A percentile compares a stretch with the other conserved stretches of the same genome.
Evolutionary conservation across 2,888 invertebrate species (phyloP).

Genomic region (Drosophila anceps): DNA sequence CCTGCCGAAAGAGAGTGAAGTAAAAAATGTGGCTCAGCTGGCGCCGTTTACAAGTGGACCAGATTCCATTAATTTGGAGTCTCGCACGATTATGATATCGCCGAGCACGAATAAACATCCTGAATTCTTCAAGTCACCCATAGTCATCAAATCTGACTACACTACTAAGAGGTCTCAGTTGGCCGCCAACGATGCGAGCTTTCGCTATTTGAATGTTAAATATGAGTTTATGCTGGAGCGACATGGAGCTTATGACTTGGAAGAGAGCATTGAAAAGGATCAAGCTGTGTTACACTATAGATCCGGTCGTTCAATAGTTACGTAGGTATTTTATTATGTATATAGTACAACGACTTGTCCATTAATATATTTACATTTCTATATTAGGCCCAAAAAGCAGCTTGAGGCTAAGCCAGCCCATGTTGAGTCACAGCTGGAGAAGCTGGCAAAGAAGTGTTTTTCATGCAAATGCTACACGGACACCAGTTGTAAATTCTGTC

Average conservation of each 20-base stretch:
- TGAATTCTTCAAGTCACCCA: conserved; percentile 35
- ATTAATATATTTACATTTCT: background rate
- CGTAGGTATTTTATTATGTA: conserved; percentile 50
- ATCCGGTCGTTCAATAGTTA: conserved; percentile 68
- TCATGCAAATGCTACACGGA: conserved; percentile 48
- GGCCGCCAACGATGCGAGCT: conserved; percentile 53
- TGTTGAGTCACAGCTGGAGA: background rate
- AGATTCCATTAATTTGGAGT: conserved; percentile 14
- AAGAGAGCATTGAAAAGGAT: conserved; percentile 15
- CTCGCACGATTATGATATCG: conserved; percentile 65
- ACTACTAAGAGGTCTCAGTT: conserved; percentile 53
- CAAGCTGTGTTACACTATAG: conserved; percentile 58
- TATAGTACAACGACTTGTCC: too few species aligned
- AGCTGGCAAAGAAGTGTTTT: conserved; percentile 32
- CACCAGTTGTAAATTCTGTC: conserved; percentile 49
- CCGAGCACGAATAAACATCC: conserved; percentile 65
- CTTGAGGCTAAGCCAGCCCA: background rate
- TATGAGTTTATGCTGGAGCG: conserved; percentile 78
- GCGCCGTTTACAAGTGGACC: background rate
- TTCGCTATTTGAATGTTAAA: conserved; percentile 68
- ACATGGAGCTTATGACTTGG: conserved; percentile 42
- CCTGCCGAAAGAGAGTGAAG: background rate
- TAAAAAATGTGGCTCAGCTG: background rate
- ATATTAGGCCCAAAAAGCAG: conserved; percentile 13
- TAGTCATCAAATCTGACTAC: conserved; percentile 65